Evolutionary conservation across 1,140 invertebrate species (phyloP).

Genomic region (Drosophila simulans): DNA sequence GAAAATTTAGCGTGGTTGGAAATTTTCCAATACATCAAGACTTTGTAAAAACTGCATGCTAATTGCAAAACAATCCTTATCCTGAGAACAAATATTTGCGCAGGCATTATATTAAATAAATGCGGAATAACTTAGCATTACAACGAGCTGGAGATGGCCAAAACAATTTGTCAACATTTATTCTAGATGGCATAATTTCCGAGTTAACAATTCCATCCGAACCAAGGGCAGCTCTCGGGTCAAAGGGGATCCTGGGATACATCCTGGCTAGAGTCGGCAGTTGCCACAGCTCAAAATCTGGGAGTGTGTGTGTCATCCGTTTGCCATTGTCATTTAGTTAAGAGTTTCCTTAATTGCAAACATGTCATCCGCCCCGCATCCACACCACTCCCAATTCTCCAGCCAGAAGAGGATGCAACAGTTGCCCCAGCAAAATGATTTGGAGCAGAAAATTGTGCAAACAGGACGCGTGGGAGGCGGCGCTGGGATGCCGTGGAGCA

Average conservation of each 20-base stretch:
- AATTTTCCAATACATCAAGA: background rate
- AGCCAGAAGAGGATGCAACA: constrained; percentile 51
- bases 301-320: constrained; percentile 42
- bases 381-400: background rate
- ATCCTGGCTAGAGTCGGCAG: background rate
- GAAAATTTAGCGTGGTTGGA: constrained; percentile 5
- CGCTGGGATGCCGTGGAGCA: constrained; percentile 5
- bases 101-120: constrained; percentile 30
- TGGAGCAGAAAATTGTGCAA: constrained; percentile 64
- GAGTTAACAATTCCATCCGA: constrained; percentile 52
- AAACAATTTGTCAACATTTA: constrained; percentile 63
- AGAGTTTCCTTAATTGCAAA: constrained; percentile 67
- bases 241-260: background rate
- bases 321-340: constrained; percentile 65
- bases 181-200: constrained; percentile 56
- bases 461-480: constrained; percentile 26
- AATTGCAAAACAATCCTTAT: background rate
- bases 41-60: background rate
- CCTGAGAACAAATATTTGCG: constrained; percentile 10
- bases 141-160: constrained; percentile 8
- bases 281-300: constrained; percentile 10
- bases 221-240: constrained; percentile 11
- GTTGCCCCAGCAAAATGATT: constrained; percentile 58
- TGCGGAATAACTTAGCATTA: constrained; percentile 28
- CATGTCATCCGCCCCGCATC: constrained; percentile 35